Evolutionary conservation across 2,888 invertebrate species (phyloP).

Genomic region (Drosophila peninsularis): DNA sequence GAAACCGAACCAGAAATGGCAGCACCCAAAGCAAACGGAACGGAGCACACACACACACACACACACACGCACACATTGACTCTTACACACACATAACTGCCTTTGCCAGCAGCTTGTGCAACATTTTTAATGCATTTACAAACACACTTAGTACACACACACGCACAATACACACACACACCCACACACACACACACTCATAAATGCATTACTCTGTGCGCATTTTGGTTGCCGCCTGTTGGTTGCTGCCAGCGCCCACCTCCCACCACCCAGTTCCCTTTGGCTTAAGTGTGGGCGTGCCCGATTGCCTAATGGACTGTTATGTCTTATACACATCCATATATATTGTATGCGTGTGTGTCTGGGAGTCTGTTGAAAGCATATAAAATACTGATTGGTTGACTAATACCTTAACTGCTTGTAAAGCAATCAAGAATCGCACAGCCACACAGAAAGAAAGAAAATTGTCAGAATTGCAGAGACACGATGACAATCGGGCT

Average conservation of each 20-base stretch:
- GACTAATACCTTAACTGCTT: constrained; percentile 8
- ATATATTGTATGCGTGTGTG: background rate
- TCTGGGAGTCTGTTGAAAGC: constrained; percentile 3
- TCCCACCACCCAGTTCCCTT: background rate
- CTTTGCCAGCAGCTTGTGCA: constrained; percentile 45
- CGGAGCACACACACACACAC: background rate
- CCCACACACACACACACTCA: constrained; percentile 27
- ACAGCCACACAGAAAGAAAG: background rate
- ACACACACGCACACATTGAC: background rate
- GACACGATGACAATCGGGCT: background rate
- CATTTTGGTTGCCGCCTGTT: constrained; percentile 31
- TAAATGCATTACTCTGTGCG: constrained; percentile 55
- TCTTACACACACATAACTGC: constrained; percentile 1
- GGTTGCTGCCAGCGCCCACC: constrained; percentile 8
- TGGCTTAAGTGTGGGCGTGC: constrained; percentile 38
- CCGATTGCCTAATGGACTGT: constrained; percentile 59
- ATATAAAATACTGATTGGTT: constrained; percentile 12
- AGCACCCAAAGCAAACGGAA: constrained; percentile 28
- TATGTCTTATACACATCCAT: constrained; percentile 26
- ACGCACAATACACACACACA: constrained; percentile 2
- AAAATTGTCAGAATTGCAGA: background rate
- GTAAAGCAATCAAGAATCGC: constrained; percentile 4
- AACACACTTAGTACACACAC: constrained; percentile 18
- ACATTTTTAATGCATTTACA: constrained; percentile 66
- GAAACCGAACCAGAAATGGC: constrained; percentile 61